A percentile compares a stretch with the other conserved stretches of the same genome.
phyloP scores from a whole-genome alignment of 2,888 invertebrate genomes.

The Cephus nigrinus region DNA sequence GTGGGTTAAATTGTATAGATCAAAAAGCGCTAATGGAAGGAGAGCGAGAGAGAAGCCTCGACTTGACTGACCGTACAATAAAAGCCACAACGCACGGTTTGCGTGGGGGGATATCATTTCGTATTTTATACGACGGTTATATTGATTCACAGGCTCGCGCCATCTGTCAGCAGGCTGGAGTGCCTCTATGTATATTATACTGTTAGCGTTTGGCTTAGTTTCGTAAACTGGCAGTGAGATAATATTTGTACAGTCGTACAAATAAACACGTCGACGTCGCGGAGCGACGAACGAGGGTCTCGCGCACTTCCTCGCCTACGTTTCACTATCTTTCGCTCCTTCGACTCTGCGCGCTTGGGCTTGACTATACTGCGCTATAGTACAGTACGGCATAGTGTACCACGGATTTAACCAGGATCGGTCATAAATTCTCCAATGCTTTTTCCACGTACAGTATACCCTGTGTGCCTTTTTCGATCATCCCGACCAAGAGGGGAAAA shows the following conservation, averaged over 20 bases:
- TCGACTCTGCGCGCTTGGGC: too few species aligned
- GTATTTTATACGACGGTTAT: conserved; percentile 27
- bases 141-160: conserved; percentile 53
- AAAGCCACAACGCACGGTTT: background rate
- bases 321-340: background rate
- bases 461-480: too few species aligned
- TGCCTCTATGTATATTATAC: conserved; percentile 14
- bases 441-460: too few species aligned
- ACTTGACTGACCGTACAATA: background rate
- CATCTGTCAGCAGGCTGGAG: conserved; percentile 48
- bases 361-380: too few species aligned
- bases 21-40: too few species aligned
- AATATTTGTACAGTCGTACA: conserved; percentile 46
- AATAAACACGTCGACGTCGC: conserved; percentile 38
- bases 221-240: conserved; percentile 43
- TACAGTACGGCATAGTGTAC: too few species aligned
- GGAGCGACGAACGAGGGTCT: conserved; percentile 4
- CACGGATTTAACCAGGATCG: too few species aligned
- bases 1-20: too few species aligned
- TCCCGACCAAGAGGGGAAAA: too few species aligned
- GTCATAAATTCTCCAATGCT: too few species aligned
- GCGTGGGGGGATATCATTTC: background rate
- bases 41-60: too few species aligned
- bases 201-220: conserved; percentile 38
- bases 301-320: background rate